Conservation (phyloP, 2,797 vertebrate genomes). For the Lepilemur septentrionalis region DNA sequence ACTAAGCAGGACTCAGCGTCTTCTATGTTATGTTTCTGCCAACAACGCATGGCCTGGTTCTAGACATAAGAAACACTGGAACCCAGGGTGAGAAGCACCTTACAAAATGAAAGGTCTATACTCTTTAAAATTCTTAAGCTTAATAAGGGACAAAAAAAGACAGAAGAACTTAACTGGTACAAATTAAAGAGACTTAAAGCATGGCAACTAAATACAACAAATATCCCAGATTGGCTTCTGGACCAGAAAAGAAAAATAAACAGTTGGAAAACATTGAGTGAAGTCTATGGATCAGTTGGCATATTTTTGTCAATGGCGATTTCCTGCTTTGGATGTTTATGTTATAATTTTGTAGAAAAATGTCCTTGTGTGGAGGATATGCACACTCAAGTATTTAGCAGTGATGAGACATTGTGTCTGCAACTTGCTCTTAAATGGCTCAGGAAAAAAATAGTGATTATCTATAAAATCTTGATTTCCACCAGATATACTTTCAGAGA, state of each 20-base stretch:
- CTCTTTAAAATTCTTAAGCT: neutral
- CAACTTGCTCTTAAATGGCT: neutral
- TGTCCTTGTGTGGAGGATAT: neutral
- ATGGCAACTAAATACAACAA: neutral
- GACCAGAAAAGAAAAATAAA: neutral
- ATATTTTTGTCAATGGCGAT: neutral
- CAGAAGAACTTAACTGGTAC: neutral
- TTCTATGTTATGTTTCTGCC: neutral
- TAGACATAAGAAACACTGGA: rapidly evolving
- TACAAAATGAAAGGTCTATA: neutral
- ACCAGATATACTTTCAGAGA: neutral
- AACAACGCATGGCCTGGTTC: neutral
- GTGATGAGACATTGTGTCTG: neutral
- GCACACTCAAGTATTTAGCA: neutral
- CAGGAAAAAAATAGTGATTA: neutral
- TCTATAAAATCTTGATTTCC: neutral
- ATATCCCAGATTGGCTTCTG: neutral
- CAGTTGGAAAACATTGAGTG: neutral
- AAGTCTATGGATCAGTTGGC: neutral
- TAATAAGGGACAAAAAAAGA: neutral
- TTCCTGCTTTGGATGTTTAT: neutral
- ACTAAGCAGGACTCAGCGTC: neutral
- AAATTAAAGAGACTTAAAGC: neutral
- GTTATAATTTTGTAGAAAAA: neutral
- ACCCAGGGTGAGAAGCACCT: neutral